phyloP scores from a whole-genome alignment of 2,888 invertebrate genomes.

The Meghimatium bilineatum region DNA sequence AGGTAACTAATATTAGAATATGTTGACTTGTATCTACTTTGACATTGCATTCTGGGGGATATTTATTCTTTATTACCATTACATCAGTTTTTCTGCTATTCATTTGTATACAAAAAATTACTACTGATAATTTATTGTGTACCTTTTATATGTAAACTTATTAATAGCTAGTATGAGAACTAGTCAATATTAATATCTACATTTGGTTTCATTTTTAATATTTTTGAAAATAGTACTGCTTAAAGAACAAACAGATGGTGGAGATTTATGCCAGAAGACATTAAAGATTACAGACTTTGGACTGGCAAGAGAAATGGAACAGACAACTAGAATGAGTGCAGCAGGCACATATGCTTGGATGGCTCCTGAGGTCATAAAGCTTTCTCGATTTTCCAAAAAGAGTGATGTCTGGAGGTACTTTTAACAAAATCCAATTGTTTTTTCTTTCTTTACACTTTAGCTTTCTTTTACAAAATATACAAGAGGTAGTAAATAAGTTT shows the following conservation, averaged over 20 bases:
- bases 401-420: conserved; percentile 95
- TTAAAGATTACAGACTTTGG: conserved; percentile 98
- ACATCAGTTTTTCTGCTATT: no score
- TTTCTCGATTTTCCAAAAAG: conserved; percentile 91
- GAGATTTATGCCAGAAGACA: conserved; percentile 91
- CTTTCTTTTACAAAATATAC: no score
- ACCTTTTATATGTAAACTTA: not conserved
- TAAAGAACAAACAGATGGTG: conserved; percentile 78
- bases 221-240: conserved; percentile 76
- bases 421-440: not conserved
- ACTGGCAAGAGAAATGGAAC: conserved; percentile 94
- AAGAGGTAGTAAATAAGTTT: no score
- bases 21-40: no score
- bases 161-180: not conserved
- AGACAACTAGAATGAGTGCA: conserved; percentile 97
- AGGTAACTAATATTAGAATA: no score
- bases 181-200: not conserved
- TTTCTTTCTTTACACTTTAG: not conserved
- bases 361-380: conserved; percentile 97
- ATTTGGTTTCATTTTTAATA: not conserved
- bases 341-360: conserved; percentile 99
- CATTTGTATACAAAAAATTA: no score
- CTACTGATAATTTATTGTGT: no score
- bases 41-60: no score
- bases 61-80: no score